phyloP scores from a whole-genome alignment of 2,113 vertebrate genomes.

The Drymodes brunneopygia region DNA sequence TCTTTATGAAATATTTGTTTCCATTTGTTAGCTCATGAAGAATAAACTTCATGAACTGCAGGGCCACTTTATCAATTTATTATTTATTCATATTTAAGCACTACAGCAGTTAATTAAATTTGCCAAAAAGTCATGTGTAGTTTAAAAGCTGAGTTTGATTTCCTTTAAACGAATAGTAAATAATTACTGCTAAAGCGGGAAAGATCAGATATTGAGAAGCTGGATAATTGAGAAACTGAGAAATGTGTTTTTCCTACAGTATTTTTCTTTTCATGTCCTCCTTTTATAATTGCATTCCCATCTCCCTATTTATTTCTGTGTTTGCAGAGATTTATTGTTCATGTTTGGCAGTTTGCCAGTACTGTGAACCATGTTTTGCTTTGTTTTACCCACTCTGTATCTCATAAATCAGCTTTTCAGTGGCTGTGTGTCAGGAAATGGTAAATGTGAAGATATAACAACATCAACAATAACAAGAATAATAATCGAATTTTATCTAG shows the following conservation, averaged over 20 bases:
- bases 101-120: conserved; percentile 16
- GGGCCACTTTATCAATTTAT: not conserved
- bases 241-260: not conserved
- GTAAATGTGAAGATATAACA: not conserved
- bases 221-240: not conserved
- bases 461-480: not conserved
- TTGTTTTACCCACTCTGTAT: not conserved
- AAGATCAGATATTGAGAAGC: conserved; percentile 1
- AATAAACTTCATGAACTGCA: not conserved
- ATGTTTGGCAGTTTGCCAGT: conserved; percentile 41
- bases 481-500: not conserved
- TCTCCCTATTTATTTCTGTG: conserved; percentile 28
- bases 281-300: conserved; percentile 35
- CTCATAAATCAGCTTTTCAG: not conserved
- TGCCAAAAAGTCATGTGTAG: not conserved
- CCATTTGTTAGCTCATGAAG: not conserved
- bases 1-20: not conserved
- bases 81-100: conserved; percentile 9
- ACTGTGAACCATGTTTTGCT: not conserved
- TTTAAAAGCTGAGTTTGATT: conserved; percentile 28
- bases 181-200: not conserved
- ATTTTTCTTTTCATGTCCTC: conserved; percentile 18
- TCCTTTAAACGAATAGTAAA: conserved; percentile 32
- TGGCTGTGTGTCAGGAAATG: not conserved
- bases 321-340: conserved; percentile 54